These are phyloP conservation scores for Danaus melanippus DNA, from an alignment of 1,140 invertebrate genomes.

Conservation along the genomic window DNA sequence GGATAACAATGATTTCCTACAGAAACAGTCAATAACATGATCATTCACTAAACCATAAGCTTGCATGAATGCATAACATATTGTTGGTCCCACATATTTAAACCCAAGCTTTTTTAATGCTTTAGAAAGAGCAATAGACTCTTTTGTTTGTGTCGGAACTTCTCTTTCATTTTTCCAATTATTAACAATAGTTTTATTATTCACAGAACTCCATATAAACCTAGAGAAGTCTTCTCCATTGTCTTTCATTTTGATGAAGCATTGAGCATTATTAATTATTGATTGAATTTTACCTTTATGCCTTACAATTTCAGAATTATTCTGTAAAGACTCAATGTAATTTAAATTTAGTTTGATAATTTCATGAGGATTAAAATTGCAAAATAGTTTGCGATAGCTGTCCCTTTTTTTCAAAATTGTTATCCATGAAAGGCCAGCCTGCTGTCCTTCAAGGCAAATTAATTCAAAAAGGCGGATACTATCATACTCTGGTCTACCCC, in stretches of 20 bases:
- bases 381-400: constrained; percentile 42
- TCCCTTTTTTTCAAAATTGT: constrained; percentile 58
- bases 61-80: constrained; percentile 66
- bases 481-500: constrained; percentile 49
- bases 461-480: constrained; percentile 49
- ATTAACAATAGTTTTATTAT: constrained; percentile 43
- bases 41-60: constrained; percentile 62
- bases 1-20: constrained; percentile 1
- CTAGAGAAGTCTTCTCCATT: constrained; percentile 44
- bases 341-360: constrained; percentile 31
- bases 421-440: constrained; percentile 61
- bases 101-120: constrained; percentile 52
- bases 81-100: constrained; percentile 54
- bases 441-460: constrained; percentile 63
- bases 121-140: constrained; percentile 42
- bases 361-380: constrained; percentile 45
- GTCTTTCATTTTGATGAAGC: constrained; percentile 44
- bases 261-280: constrained; percentile 53
- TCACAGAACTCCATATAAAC: constrained; percentile 56
- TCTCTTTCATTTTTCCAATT: constrained; percentile 36
- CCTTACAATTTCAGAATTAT: constrained; percentile 38
- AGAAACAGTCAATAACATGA: constrained; percentile 39
- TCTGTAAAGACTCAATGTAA: constrained; percentile 30
- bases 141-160: constrained; percentile 40
- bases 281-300: constrained; percentile 55